phyloP scores from a whole-genome alignment of 2,888 invertebrate genomes.

The Crocallis elinguaria region DNA sequence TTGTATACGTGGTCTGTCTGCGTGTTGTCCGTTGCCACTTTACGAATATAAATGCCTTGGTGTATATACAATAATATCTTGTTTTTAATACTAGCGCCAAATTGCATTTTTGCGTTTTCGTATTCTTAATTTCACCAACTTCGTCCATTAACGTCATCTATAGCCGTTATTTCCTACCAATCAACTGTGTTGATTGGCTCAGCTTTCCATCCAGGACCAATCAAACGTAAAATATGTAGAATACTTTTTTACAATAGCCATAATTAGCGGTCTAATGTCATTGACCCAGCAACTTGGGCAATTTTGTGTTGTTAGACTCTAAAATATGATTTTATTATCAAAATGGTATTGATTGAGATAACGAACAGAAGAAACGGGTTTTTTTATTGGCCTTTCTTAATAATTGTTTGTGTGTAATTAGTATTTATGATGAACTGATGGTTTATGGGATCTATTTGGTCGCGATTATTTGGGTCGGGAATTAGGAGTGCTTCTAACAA shows the following conservation, averaged over 20 bases:
- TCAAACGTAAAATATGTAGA: constrained; percentile 37
- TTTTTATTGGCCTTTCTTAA: constrained; percentile 49
- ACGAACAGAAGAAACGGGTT: constrained; percentile 47
- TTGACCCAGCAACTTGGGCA: constrained; percentile 36
- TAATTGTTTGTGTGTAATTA: constrained; percentile 50
- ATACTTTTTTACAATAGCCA: constrained; percentile 37
- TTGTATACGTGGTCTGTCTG: no score
- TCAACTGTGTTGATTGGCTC: constrained; percentile 34
- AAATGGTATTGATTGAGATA: constrained; percentile 44
- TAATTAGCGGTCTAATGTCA: constrained; percentile 36
- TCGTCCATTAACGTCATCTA: constrained; percentile 9
- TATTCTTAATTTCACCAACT: neutral
- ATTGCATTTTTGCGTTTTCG: neutral
- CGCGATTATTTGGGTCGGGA: constrained; percentile 19
- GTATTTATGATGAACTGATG: constrained; percentile 45
- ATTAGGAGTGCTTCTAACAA: constrained; percentile 15
- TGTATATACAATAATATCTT: neutral
- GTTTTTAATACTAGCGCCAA: neutral
- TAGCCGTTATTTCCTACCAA: constrained; percentile 17
- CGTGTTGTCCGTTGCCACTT: no score
- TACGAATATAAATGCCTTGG: no score
- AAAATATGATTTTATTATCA: constrained; percentile 46
- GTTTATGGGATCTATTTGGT: constrained; percentile 37
- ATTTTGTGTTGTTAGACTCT: constrained; percentile 37
- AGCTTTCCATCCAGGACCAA: constrained; percentile 37